Evolutionary conservation across 1,140 invertebrate species (phyloP).

Genomic region (Holotrichia oblita): DNA sequence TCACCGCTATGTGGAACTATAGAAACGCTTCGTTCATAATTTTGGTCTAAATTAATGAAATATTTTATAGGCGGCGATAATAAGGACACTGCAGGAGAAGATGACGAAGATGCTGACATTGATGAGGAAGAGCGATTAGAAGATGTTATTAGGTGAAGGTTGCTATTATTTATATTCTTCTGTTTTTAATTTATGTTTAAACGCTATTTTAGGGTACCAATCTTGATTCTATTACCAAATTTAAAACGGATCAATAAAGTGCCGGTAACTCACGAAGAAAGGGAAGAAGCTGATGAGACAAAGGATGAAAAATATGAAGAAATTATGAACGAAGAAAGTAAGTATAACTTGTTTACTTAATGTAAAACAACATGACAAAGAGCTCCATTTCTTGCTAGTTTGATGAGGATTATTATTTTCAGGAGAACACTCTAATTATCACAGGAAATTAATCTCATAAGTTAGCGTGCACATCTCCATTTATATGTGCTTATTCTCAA

Average conservation of each 20-base stretch:
- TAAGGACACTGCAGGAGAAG: slow-evolving; percentile 17
- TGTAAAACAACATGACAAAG: too few relatives aligned
- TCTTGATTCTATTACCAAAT: slow-evolving; percentile 62
- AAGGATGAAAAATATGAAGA: slow-evolving; percentile 50
- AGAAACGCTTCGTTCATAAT: too few relatives aligned
- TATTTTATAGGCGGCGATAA: neutral
- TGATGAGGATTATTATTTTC: too few relatives aligned
- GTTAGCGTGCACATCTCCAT: too few relatives aligned
- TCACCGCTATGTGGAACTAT: too few relatives aligned
- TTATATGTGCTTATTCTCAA: too few relatives aligned
- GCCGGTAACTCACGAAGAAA: slow-evolving; percentile 62
- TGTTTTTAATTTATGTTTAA: slow-evolving; percentile 9
- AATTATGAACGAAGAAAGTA: slow-evolving; percentile 55
- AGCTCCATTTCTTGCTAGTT: too few relatives aligned
- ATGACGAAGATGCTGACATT: slow-evolving; percentile 53
- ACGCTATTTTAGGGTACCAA: slow-evolving; percentile 58
- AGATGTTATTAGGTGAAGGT: slow-evolving; percentile 57
- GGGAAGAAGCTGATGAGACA: slow-evolving; percentile 55
- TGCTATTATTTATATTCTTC: slow-evolving; percentile 20
- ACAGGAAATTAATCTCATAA: too few relatives aligned
- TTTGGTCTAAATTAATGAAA: too few relatives aligned
- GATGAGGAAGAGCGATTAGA: slow-evolving; percentile 55
- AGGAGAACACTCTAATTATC: too few relatives aligned
- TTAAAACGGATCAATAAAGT: slow-evolving; percentile 65
- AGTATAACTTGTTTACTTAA: neutral